A percentile compares a stretch with the other conserved stretches of the same genome.
phyloP scores from a whole-genome alignment of 2,888 invertebrate species.

The Leptarthrus brevirostris region DNA sequence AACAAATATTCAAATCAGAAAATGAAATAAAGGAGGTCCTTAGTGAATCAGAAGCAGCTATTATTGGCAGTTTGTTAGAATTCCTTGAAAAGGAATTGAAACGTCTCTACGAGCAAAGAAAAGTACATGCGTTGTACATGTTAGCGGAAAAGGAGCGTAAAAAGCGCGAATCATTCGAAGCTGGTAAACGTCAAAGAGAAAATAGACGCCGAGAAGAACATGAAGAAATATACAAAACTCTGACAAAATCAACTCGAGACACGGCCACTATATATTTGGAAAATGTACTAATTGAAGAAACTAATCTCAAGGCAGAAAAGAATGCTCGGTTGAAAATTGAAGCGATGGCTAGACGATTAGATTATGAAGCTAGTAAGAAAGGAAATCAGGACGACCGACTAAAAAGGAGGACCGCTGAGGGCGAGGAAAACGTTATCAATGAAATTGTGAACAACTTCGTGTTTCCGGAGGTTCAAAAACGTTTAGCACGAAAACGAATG shows the following conservation, averaged over 20 bases:
- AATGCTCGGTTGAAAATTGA: conserved; percentile 70
- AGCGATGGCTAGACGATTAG: conserved; percentile 69
- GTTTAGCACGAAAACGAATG: conserved; percentile 64
- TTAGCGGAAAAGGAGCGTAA: conserved; percentile 81
- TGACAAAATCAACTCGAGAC: conserved; percentile 66
- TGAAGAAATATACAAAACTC: conserved; percentile 83
- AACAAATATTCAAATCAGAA: conserved; percentile 56
- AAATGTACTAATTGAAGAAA: conserved; percentile 72
- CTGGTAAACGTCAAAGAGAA: conserved; percentile 82
- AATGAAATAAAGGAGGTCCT: conserved; percentile 73
- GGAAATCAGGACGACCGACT: background rate
- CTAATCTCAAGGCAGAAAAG: conserved; percentile 71
- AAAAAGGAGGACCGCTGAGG: too few relatives aligned
- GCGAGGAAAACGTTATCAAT: conserved; percentile 55
- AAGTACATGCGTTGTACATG: conserved; percentile 81
- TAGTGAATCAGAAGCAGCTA: conserved; percentile 77
- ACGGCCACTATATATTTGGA: conserved; percentile 74
- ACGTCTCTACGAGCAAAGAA: conserved; percentile 80
- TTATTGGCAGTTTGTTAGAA: conserved; percentile 78
- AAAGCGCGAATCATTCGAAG: conserved; percentile 83
- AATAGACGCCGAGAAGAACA: conserved; percentile 77
- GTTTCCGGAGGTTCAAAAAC: conserved; percentile 66
- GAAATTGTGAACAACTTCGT: conserved; percentile 64
- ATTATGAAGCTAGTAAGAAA: background rate
- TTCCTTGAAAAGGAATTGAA: conserved; percentile 82